These are phyloP conservation scores for Chlamydotis undulata DNA, from an alignment of 2,113 vertebrate genomes.

Conservation along the genomic window DNA sequence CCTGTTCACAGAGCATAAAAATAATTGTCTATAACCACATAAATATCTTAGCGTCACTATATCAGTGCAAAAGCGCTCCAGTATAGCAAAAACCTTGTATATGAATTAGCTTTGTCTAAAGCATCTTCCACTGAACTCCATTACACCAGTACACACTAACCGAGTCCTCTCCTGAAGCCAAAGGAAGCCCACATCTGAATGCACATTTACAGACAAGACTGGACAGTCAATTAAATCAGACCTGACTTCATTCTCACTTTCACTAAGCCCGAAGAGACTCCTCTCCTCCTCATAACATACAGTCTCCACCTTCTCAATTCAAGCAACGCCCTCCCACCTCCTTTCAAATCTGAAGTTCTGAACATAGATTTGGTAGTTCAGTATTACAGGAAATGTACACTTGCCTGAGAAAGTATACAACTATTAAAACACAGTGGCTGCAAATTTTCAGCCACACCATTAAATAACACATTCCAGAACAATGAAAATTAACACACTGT, in stretches of 20 bases:
- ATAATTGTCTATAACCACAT: not conserved
- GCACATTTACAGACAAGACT: not conserved
- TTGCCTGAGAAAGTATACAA: not conserved
- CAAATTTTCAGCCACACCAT: not conserved
- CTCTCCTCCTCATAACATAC: not conserved
- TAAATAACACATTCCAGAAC: not conserved
- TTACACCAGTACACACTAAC: not conserved
- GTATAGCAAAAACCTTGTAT: not conserved
- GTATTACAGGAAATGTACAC: not conserved
- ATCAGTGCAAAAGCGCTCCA: not conserved
- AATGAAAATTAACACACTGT: not conserved
- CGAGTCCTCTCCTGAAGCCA: not conserved
- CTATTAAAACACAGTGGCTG: not conserved
- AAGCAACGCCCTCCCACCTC: not conserved
- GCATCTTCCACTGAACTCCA: not conserved
- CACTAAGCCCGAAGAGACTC: not conserved
- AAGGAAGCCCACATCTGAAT: not conserved
- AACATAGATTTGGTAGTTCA: not conserved
- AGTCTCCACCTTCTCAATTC: not conserved
- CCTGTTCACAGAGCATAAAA: not conserved
- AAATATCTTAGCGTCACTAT: not conserved
- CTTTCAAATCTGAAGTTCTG: not conserved
- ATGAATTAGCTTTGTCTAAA: not conserved
- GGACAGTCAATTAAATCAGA: not conserved
- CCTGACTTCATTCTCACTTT: not conserved